A percentile compares a stretch with the other conserved stretches of the same genome.
These are phyloP conservation scores for Malachius bipustulatus DNA, from an alignment of 2,888 invertebrate species.

Conservation along the genomic window DNA sequence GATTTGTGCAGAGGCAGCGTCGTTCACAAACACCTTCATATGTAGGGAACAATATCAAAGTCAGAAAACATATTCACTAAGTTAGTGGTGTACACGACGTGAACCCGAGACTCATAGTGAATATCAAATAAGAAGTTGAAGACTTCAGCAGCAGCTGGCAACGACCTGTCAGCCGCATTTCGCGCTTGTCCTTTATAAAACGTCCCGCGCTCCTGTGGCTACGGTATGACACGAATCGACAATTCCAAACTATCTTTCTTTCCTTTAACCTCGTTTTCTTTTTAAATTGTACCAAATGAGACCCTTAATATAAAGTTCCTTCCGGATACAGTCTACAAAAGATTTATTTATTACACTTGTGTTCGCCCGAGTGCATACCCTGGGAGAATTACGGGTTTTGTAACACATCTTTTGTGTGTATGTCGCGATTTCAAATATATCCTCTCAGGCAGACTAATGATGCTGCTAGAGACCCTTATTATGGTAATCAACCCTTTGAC, in stretches of 20 bases:
- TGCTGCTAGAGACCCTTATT: too few species aligned
- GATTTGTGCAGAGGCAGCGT: too few species aligned
- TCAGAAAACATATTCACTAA: constrained; percentile 30
- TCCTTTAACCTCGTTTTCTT: constrained; percentile 16
- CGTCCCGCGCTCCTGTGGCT: constrained; percentile 19
- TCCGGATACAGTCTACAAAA: constrained; percentile 1
- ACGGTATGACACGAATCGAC: constrained; percentile 23
- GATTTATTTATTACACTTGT: neutral
- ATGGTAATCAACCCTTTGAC: too few species aligned
- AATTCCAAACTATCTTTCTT: constrained; percentile 23
- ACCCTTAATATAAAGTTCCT: constrained; percentile 9
- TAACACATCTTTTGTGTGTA: too few species aligned
- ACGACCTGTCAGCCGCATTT: constrained; percentile 34
- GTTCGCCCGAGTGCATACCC: too few species aligned
- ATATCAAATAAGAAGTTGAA: constrained; percentile 36
- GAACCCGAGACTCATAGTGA: constrained; percentile 31
- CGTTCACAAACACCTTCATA: constrained; percentile 14
- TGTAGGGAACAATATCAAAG: constrained; percentile 27
- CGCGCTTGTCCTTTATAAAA: constrained; percentile 26
- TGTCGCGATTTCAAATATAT: too few species aligned
- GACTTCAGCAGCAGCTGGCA: constrained; percentile 33
- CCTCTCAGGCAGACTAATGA: too few species aligned
- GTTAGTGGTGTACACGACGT: constrained; percentile 29
- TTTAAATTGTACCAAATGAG: constrained; percentile 15
- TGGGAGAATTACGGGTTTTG: too few species aligned